Base-by-base conservation (phyloP, 1,140 invertebrate genomes). In the Trachymyrmex septentrionalis region DNA sequence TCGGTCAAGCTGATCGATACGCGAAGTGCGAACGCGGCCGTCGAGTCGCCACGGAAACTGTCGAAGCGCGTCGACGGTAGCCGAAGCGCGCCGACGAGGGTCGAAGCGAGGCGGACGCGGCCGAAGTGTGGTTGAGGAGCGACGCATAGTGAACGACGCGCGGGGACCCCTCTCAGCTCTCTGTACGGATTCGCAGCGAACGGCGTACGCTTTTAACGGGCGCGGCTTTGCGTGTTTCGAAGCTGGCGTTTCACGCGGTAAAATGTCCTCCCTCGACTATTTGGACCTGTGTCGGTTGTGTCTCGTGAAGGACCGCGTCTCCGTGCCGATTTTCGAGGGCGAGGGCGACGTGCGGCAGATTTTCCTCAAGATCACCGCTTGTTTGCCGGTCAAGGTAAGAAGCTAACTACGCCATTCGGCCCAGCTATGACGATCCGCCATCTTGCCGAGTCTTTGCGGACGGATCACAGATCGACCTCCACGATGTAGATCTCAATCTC, bases 371-470 rank as follows among this genome's bases (percentile, higher is more conserved):
- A 96, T 96, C 87, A 94, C 95, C 90, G 95, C 96, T 76, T 96
- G 96, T 92, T 95, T 96, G 91, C 96, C 96, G 94, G 96, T 96
- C 92, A 96, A 96, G 96, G 96, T 96, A 96, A 96, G 95, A 96
- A 96, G 95, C 93, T 86, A 90, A 92, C 88, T 91, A 92, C 95
- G 95, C 95, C 95, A 95, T 95, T 69, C 66, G 66, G 77, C 59
- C 57, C 19, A 57, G 77, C 78, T 81, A 87, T 63, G 71, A 53
- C 86, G 57, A 72, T 30, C 89, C 89, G 92, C 92, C 92, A 93
- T 92, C 27, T 92, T 90, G 89, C 75, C 69, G 34, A 76, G 61
- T 48, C 55, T 88, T 73, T 81, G 50, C 24, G 7, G 21, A 48
- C 34, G 30, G 12, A n/a, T 78, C 66, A 50, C 19, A 72, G 12